phyloP scores from a whole-genome alignment of 1,140 invertebrate genomes.

The Linepithema humile region DNA sequence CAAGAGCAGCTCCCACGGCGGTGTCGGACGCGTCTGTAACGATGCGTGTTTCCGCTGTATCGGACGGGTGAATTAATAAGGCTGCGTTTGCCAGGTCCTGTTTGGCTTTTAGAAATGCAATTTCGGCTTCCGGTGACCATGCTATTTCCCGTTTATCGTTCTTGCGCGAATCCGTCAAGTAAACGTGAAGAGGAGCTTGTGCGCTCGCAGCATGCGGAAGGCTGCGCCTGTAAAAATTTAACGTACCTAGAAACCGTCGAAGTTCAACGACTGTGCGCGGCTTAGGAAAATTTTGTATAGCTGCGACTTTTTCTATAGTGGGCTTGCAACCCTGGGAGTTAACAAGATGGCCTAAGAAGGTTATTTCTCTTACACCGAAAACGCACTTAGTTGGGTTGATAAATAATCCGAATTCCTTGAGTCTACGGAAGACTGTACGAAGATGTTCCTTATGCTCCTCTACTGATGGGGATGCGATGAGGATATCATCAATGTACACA shows the following conservation, averaged over 20 bases:
- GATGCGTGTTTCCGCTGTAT: no score
- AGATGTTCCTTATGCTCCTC: not conserved
- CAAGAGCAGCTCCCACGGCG: no score
- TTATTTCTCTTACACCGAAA: not conserved
- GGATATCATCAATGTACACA: not conserved
- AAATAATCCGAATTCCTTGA: not conserved
- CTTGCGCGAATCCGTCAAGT: not conserved
- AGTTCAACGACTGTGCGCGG: not conserved
- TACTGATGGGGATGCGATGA: not conserved
- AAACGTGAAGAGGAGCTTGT: not conserved
- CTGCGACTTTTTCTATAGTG: not conserved
- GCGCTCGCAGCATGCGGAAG: not conserved
- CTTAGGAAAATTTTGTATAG: not conserved
- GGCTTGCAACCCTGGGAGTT: not conserved
- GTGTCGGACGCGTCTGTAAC: no score
- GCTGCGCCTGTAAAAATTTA: constrained; percentile 5
- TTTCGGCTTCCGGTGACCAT: no score
- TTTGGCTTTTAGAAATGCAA: no score
- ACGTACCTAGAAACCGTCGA: not conserved
- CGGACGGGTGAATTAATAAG: no score
- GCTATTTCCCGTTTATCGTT: not conserved
- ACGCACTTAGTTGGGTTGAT: not conserved
- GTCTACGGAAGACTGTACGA: not conserved
- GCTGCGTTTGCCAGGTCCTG: no score
- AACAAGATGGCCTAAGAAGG: not conserved